A percentile compares a stretch with the other conserved stretches of the same genome.
phyloP scores from a whole-genome alignment of 2,888 invertebrate genomes.

The Asteroscopus sphinx region DNA sequence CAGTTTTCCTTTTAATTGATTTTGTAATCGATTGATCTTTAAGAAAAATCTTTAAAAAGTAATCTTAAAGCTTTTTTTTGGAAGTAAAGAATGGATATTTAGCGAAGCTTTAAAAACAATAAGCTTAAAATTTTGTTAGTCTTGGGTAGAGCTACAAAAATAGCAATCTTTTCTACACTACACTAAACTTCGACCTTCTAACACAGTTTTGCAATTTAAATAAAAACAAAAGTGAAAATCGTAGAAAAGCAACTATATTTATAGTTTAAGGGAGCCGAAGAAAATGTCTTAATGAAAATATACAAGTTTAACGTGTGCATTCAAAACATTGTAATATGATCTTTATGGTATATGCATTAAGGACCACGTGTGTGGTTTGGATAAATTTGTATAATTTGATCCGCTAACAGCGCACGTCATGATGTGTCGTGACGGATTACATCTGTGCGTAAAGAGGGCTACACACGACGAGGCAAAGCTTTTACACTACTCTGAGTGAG shows the following conservation, averaged over 20 bases:
- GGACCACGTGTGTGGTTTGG: slow-evolving; percentile 29
- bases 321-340: slow-evolving; percentile 43
- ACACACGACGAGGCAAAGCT: slow-evolving; percentile 4
- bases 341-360: slow-evolving; percentile 52
- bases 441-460: slow-evolving; percentile 60
- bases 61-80: too few species aligned
- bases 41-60: too few species aligned
- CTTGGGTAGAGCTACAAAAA: background rate
- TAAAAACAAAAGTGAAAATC: slow-evolving; percentile 30
- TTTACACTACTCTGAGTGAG: too few species aligned
- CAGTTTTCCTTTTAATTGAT: too few species aligned
- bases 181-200: slow-evolving; percentile 11
- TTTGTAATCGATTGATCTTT: too few species aligned
- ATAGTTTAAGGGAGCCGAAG: slow-evolving; percentile 34
- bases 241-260: slow-evolving; percentile 41
- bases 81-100: too few species aligned
- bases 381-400: slow-evolving; percentile 65
- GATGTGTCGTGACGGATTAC: slow-evolving; percentile 70
- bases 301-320: slow-evolving; percentile 33
- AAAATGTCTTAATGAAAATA: slow-evolving; percentile 61
- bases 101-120: too few species aligned
- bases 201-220: slow-evolving; percentile 35
- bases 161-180: background rate
- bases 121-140: background rate
- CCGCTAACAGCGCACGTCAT: slow-evolving; percentile 59